These are phyloP conservation scores for Taurulus bubalis DNA, from an alignment of 2,113 vertebrate species.

Conservation along the genomic window DNA sequence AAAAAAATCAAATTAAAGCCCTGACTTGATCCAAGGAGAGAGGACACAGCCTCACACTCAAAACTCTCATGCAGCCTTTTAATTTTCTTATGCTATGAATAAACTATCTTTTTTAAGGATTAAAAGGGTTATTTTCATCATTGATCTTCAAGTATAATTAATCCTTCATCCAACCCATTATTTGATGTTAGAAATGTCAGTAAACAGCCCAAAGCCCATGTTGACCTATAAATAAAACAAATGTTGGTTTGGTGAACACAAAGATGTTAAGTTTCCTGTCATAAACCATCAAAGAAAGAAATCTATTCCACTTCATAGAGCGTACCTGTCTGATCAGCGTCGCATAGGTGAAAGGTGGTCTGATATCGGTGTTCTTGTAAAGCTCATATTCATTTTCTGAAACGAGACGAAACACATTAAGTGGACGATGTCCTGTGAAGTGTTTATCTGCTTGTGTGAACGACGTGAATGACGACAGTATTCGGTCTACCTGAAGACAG, in stretches of 20 bases:
- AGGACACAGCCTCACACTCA: not conserved
- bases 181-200: not conserved
- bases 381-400: slow-evolving; percentile 94
- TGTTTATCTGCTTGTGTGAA: not conserved
- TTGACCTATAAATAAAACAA: not conserved
- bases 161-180: not conserved
- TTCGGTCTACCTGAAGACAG: slow-evolving; percentile 89
- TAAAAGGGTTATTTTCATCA: not conserved
- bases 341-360: slow-evolving; percentile 98
- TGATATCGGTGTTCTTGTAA: slow-evolving; percentile 96
- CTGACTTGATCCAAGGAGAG: not conserved
- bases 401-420: slow-evolving; percentile 46
- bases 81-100: not conserved
- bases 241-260: no score
- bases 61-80: not conserved
- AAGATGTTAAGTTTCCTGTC: not conserved
- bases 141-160: not conserved
- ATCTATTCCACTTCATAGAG: slow-evolving; percentile 43
- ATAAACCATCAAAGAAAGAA: not conserved
- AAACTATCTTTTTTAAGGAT: not conserved
- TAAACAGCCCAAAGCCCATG: not conserved
- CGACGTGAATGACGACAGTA: not conserved
- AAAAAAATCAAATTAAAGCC: slow-evolving; percentile 68
- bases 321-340: slow-evolving; percentile 97
- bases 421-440: not conserved